Base-by-base conservation (phyloP, 2,797 vertebrate genomes). In the Pitangus sulphuratus region DNA sequence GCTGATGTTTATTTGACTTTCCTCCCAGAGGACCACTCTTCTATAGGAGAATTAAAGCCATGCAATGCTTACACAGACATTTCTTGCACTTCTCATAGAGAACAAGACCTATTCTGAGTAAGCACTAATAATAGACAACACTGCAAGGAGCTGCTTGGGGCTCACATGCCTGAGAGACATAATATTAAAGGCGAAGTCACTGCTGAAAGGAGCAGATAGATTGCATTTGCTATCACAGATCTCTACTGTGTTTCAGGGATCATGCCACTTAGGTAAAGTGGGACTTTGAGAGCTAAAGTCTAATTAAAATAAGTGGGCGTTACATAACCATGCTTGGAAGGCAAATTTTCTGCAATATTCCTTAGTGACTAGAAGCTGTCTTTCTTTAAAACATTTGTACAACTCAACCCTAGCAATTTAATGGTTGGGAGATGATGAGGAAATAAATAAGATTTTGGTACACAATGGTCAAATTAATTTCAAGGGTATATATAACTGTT, bases 1-100 rank as follows among this genome's bases (percentile, higher is more conserved):
- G 8, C 81, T 93, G 84, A 84, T 94, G 72, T 82, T 98, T 97
- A 95, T 94, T 96, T 94, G 89, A 95, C 71, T 84, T 56, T 71
- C 35, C 37, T 97, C 96, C 96, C 95, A 0, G 30, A 89, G 86
- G 94, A 92, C 89, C 87, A 66, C 81, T 93, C 92, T 65, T 91
- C 44, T 90, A 50, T 56, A 83, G 77, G 57, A 96, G 72, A 89
- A 87, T 24, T 53, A 83, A 97, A 90, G 71, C 94, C 93, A 39
- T 13, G 54, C 93, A 93, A 66, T 97, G 95, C 95, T 95, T 96
- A 89, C 53, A 65, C n/a, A 74, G 78, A 89, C 79, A 51, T 93
- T 98, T 93, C 87, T 93, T 87, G 94, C 72, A 78, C 77, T 90
- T 91, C 51, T 95, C 44, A 56, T 30, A 4, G 62, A 92, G 50